Conservation (phyloP, 2,113 vertebrate species). For the Pardalotus punctatus region DNA sequence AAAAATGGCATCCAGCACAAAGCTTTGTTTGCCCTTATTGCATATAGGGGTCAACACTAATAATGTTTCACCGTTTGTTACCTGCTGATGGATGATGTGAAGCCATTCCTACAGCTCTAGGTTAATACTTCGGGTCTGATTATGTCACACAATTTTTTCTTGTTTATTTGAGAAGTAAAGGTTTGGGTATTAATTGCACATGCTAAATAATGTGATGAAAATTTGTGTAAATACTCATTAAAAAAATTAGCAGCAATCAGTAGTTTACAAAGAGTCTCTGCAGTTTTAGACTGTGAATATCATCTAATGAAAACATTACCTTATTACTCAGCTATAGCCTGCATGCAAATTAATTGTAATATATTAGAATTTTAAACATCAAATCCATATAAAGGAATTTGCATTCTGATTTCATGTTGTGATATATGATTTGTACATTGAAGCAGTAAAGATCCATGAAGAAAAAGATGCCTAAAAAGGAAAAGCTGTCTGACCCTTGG, state of each 20-base stretch:
- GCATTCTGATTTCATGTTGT: neutral
- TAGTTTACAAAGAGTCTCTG: neutral
- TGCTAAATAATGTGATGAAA: neutral
- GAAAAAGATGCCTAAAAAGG: neutral
- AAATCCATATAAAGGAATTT: neutral
- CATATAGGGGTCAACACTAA: neutral
- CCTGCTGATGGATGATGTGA: constrained; percentile 13
- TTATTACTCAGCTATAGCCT: neutral
- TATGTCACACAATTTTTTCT: neutral
- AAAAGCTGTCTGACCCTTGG: neutral
- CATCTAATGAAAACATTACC: neutral
- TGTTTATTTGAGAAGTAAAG: neutral
- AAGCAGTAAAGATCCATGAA: neutral
- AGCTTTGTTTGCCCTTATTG: neutral
- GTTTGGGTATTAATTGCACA: neutral
- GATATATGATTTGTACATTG: neutral
- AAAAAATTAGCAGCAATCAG: neutral
- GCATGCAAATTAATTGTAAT: neutral
- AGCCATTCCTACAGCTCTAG: neutral
- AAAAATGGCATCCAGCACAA: neutral
- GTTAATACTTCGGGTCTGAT: neutral
- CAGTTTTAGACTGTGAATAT: neutral
- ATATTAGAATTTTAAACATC: neutral
- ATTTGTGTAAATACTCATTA: neutral
- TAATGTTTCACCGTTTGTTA: neutral